Percentiles rank a stretch among this genome's conserved stretches.
These are phyloP conservation scores for Ectobius pallidus DNA, from an alignment of 2,888 invertebrate genomes.

Conservation along the genomic window DNA sequence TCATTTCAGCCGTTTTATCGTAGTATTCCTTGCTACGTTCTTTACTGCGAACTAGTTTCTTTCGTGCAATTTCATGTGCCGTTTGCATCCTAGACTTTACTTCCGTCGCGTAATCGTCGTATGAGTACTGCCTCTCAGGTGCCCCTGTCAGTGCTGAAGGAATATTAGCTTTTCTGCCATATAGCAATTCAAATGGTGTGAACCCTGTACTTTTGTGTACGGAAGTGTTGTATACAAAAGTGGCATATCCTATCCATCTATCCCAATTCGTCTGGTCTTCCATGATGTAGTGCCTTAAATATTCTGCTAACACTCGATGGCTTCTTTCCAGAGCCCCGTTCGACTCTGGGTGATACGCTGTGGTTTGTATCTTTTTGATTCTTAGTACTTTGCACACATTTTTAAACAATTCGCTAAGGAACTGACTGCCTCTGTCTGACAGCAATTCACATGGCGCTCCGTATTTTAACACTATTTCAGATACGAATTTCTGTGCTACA, in stretches of 20 bases:
- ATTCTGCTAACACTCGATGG: conserved; percentile 13
- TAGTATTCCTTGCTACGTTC: neutral
- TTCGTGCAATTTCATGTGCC: neutral
- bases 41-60: too few relatives aligned
- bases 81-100: neutral
- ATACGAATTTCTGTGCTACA: conserved; percentile 46
- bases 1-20: neutral
- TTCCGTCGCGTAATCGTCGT: neutral
- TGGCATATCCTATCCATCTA: neutral
- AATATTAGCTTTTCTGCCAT: neutral
- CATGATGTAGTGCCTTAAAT: conserved; percentile 8
- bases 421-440: conserved; percentile 48
- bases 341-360: neutral
- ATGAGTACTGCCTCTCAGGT: neutral
- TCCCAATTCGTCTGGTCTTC: conserved; percentile 15
- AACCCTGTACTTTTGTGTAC: conserved; percentile 4
- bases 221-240: neutral
- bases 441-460: conserved; percentile 44
- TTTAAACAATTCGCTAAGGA: conserved; percentile 46
- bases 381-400: conserved; percentile 38
- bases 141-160: neutral
- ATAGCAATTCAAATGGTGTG: conserved; percentile 18
- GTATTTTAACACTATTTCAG: conserved; percentile 43
- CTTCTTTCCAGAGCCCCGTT: conserved; percentile 19
- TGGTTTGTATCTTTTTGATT: conserved; percentile 7